A percentile compares a stretch with the other conserved stretches of the same genome.
These are phyloP conservation scores for Cheilosia scutellata DNA, from an alignment of 2,888 invertebrate species.

Conservation along the genomic window DNA sequence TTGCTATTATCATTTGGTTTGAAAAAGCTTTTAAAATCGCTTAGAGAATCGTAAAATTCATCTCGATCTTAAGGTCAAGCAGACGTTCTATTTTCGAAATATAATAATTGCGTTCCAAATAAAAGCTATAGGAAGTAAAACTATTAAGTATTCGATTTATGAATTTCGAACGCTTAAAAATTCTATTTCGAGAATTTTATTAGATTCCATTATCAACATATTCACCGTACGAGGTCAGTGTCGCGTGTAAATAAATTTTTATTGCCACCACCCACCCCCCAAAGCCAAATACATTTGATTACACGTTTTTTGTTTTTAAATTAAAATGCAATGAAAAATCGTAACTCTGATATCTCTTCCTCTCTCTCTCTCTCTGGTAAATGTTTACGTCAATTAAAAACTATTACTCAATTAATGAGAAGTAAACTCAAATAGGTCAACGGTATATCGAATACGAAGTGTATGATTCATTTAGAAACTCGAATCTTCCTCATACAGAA, in stretches of 20 bases:
- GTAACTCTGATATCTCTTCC: background rate
- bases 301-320: background rate
- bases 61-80: too few relatives aligned
- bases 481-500: background rate
- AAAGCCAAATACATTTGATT: background rate
- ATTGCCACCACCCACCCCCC: background rate
- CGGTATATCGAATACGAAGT: background rate
- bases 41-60: too few relatives aligned
- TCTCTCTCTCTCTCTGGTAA: background rate
- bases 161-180: background rate
- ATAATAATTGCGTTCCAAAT: background rate
- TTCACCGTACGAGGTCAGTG: background rate
- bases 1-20: too few relatives aligned
- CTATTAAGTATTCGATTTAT: background rate
- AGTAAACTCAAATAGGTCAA: slow-evolving; percentile 6
- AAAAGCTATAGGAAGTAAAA: background rate
- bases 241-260: background rate
- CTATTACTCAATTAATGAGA: slow-evolving; percentile 7
- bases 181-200: background rate
- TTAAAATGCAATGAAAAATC: background rate
- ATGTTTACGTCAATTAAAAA: background rate
- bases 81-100: too few relatives aligned
- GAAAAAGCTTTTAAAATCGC: too few relatives aligned
- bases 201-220: background rate
- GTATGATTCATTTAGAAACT: background rate